phyloP scores from a whole-genome alignment of 1,140 invertebrate genomes.

The Delia radicum region DNA sequence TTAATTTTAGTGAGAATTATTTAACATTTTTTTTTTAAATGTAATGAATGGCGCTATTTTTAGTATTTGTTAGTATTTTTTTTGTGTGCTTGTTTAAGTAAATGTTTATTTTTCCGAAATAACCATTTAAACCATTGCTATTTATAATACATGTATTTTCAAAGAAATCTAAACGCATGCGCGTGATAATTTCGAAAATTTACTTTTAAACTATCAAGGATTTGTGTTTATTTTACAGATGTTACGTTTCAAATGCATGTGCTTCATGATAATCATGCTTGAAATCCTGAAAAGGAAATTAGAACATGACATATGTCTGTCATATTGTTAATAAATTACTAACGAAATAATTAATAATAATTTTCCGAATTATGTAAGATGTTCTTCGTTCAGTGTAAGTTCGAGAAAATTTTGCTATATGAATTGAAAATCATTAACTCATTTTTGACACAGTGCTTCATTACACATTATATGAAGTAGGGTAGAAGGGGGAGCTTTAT shows the following conservation, averaged over 20 bases:
- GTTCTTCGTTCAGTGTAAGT: too few species aligned
- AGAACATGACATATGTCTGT: background rate
- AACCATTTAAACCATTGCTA: background rate
- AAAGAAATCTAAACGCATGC: background rate
- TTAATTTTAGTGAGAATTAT: background rate
- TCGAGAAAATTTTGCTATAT: too few species aligned
- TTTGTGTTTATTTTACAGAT: background rate
- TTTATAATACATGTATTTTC: background rate
- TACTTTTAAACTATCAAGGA: background rate
- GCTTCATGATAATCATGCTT: background rate
- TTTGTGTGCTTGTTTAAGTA: background rate
- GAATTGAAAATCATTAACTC: too few species aligned
- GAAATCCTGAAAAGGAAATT: background rate
- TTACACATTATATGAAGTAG: too few species aligned
- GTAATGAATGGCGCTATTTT: conserved; percentile 3
- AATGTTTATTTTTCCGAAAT: background rate
- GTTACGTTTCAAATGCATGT: background rate
- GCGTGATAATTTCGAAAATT: background rate
- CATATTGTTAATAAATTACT: background rate
- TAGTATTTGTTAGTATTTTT: background rate
- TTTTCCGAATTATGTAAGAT: too few species aligned
- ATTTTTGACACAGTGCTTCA: too few species aligned
- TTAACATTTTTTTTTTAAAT: background rate
- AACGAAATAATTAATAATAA: background rate
- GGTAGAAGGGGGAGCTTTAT: too few species aligned